These are phyloP conservation scores for Cranoglanis bouderius DNA, from an alignment of 2,113 vertebrate genomes.

Conservation along the genomic window DNA sequence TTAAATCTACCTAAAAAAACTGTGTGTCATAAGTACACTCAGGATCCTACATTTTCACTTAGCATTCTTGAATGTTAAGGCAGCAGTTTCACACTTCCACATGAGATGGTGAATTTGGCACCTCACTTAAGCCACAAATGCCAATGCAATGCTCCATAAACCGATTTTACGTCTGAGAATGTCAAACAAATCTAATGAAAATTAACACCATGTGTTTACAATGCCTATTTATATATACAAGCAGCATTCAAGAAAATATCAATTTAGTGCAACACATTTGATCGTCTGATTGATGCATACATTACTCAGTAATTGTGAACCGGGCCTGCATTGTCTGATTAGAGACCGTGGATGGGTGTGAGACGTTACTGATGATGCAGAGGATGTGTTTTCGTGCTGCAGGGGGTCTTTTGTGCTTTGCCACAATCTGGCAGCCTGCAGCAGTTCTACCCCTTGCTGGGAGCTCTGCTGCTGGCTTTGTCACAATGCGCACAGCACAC, in stretches of 20 bases:
- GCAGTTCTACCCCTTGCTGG: conserved; percentile 66
- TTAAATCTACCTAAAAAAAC: not conserved
- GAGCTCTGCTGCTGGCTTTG: conserved; percentile 62
- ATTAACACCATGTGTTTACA: not conserved
- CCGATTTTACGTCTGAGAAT: not conserved
- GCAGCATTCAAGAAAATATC: not conserved
- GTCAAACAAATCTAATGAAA: not conserved
- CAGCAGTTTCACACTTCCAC: not conserved
- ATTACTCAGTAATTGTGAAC: not conserved
- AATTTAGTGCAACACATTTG: not conserved
- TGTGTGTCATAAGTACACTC: not conserved
- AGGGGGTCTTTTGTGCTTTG: conserved; percentile 65
- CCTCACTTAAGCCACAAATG: not conserved
- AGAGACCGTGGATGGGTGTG: not conserved
- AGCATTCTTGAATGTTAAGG: not conserved
- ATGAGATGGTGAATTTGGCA: not conserved
- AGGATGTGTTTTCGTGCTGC: conserved; percentile 65
- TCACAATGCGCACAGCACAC: conserved; percentile 6
- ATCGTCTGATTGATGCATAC: not conserved
- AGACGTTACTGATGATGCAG: conserved; percentile 62
- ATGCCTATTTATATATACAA: not conserved
- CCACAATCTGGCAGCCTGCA: conserved; percentile 71
- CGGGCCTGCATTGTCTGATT: not conserved
- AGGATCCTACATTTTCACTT: not conserved
- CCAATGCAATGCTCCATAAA: not conserved